phyloP scores from a whole-genome alignment of 2,797 vertebrate species.

The Heteromormyrus szaboi region DNA sequence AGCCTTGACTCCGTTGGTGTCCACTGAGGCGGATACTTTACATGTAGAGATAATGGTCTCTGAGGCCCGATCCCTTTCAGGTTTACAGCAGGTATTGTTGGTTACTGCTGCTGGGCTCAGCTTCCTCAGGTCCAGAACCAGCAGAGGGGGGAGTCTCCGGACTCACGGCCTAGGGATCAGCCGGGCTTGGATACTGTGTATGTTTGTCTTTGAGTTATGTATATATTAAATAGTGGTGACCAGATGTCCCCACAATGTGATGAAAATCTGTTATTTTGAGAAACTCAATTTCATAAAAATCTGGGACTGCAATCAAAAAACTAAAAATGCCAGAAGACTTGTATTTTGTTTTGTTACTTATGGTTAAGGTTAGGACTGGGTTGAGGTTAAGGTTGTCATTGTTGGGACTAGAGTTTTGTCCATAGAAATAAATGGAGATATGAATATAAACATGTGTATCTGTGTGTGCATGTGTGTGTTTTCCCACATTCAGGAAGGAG shows the following conservation, averaged over 20 bases:
- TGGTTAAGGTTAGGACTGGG: neutral
- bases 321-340: neutral
- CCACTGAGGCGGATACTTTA: neutral
- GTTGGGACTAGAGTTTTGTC: neutral
- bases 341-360: neutral
- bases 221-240: neutral
- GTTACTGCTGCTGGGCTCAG: neutral
- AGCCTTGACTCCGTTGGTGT: neutral
- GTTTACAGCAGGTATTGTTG: neutral
- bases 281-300: neutral
- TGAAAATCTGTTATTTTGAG: neutral
- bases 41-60: neutral
- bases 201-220: neutral
- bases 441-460: neutral
- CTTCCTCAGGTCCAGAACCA: neutral
- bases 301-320: neutral
- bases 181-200: neutral
- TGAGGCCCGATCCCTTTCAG: neutral
- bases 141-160: neutral
- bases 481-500: too few species aligned
- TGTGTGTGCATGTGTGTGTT: neutral
- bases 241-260: neutral
- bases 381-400: neutral
- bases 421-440: neutral
- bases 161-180: neutral